Evolutionary conservation across 2,113 vertebrate genomes (phyloP).

Genomic region (Puntigrus tetrazona): DNA sequence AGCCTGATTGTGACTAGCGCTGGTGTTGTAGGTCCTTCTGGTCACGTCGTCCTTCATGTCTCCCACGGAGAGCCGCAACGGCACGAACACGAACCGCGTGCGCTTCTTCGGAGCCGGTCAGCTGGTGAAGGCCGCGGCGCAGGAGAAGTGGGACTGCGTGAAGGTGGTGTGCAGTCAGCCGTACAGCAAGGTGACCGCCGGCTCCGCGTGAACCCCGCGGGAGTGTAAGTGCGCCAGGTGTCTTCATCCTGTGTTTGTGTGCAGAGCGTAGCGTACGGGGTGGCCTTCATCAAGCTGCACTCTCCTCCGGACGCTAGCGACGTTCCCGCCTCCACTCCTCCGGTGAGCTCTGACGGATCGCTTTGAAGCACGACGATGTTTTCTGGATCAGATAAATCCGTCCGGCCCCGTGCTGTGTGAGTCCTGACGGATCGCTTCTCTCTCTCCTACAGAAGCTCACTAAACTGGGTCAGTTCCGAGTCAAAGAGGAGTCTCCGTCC

Average conservation of each 20-base stretch:
- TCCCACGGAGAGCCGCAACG: constrained; percentile 84
- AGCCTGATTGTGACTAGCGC: background rate
- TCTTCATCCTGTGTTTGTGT: constrained; percentile 35
- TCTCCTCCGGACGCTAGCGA: constrained; percentile 83
- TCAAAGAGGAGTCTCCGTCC: constrained; percentile 83
- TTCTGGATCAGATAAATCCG: no score
- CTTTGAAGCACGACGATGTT: no score
- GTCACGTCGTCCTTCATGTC: constrained; percentile 93
- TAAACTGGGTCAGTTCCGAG: constrained; percentile 86
- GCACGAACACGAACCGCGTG: constrained; percentile 80
- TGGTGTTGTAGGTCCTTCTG: constrained; percentile 78
- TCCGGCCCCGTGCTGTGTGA: no score
- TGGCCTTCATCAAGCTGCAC: constrained; percentile 86
- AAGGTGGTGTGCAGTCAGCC: constrained; percentile 89
- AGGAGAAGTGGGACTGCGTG: constrained; percentile 88
- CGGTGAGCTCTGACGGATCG: constrained; percentile 70
- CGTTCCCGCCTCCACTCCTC: constrained; percentile 62
- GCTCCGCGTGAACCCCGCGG: no score
- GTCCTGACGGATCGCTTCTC: background rate
- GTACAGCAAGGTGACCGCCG: constrained; percentile 88
- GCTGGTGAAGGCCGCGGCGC: constrained; percentile 80
- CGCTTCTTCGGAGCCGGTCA: constrained; percentile 84
- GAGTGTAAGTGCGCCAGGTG: no score
- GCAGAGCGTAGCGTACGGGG: constrained; percentile 83
- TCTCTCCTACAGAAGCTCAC: constrained; percentile 79